Evolutionary conservation across 2,888 invertebrate genomes (phyloP).

Genomic region (Beris morrisii): DNA sequence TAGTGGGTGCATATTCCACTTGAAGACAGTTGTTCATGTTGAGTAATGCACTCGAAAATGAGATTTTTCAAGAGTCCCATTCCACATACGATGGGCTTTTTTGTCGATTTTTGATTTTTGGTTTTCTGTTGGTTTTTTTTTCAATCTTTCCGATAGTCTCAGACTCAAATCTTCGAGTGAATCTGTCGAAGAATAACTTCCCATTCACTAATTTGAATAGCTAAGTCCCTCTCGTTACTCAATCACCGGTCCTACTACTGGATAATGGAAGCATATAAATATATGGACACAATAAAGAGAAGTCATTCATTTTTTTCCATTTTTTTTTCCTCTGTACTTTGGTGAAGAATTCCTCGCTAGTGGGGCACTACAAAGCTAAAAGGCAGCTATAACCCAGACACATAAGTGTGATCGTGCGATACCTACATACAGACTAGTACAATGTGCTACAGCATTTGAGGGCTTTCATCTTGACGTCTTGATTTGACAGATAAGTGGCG

Average conservation of each 20-base stretch:
- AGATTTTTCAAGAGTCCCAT: constrained; percentile 1
- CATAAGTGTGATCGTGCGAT: neutral
- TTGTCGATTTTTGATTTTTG: neutral
- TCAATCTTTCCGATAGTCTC: neutral
- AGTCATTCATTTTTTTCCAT: too few relatives aligned
- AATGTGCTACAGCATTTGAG: neutral
- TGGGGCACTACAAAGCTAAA: too few relatives aligned
- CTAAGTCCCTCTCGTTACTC: constrained; percentile 24
- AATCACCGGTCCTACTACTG: constrained; percentile 27
- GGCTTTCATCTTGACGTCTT: constrained; percentile 41
- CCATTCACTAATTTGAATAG: constrained; percentile 29
- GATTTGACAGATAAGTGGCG: constrained; percentile 56
- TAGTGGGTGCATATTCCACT: constrained; percentile 28
- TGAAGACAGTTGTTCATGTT: neutral
- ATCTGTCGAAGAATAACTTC: constrained; percentile 26
- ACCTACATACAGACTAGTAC: neutral
- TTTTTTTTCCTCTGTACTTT: constrained; percentile 1
- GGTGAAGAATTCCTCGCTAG: neutral
- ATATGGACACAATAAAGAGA: constrained; percentile 5
- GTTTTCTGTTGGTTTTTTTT: neutral
- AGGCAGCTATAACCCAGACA: too few relatives aligned
- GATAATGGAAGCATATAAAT: constrained; percentile 6
- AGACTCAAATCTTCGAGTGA: constrained; percentile 25
- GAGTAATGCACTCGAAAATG: constrained; percentile 23
- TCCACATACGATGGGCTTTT: neutral